Base-by-base conservation (phyloP, 2,113 vertebrate genomes). In the Mesitornis unicolor region DNA sequence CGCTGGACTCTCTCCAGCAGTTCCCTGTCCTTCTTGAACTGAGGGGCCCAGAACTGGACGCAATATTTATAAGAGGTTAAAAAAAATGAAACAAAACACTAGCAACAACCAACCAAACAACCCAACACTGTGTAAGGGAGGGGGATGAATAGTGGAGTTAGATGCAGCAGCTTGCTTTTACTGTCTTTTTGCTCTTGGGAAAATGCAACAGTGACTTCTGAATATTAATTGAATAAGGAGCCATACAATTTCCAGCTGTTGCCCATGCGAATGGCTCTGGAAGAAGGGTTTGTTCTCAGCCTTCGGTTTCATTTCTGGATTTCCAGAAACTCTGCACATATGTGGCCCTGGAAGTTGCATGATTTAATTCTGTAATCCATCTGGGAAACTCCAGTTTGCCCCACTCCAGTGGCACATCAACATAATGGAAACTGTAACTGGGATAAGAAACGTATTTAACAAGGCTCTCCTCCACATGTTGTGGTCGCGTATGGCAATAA, bases 171-270 rank as follows among this genome's bases (percentile, higher is more conserved):
- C 83, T 84, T 94, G 93, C 80, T 94, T 93, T 96, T 94, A 78
- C 76, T 48, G 60, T 56, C 77, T 81, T 56, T 64, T 63, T 71
- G 83, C 93, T 95, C 86, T 79, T 48, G 92, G 88, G 85, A 92
- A 93, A 96, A 95, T 14, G 40, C 86, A 65, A 20, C 16, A 89
- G 88, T 42, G 69, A 77, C 80, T 94, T 89, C 83, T 87, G 90
- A 94, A 96, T 96, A 95, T 94, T 96, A 96, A 96, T 36, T 82
- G 90, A 96, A 97, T 86, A 95, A 94, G 61, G 77, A 96, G 73
- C 92, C 45, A 11, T 87, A 86, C 65, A 94, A 96, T 93, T 89
- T 96, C 92, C 96, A 95, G 92, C 83, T 95, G 93, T 79, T 96
- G 90, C 88, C 80, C 20, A 0, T n/a, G 73, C n/a, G 36, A n/a